Percentiles rank a stretch among this genome's conserved stretches.
Conservation (phyloP, 2,797 vertebrate genomes). For the Botia almorhae region DNA sequence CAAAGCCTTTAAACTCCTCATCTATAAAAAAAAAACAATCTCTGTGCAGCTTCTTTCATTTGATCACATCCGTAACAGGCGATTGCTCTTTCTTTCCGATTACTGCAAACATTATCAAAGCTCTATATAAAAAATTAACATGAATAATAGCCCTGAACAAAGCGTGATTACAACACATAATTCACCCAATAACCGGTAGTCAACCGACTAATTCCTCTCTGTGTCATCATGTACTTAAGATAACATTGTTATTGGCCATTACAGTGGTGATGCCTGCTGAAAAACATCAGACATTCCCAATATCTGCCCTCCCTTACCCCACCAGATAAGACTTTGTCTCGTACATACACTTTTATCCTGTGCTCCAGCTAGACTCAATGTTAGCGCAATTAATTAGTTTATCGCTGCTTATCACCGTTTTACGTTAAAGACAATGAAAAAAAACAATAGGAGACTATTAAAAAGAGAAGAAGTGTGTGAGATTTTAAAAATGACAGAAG, state of each 20-base stretch:
- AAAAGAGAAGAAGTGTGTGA: neutral
- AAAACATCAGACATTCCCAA: neutral
- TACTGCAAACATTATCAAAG: constrained; percentile 22
- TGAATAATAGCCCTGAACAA: constrained; percentile 10
- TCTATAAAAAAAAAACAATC: neutral
- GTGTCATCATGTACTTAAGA: constrained; percentile 27
- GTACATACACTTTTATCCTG: constrained; percentile 18
- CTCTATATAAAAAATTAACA: neutral
- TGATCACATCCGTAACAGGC: neutral
- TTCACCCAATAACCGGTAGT: neutral
- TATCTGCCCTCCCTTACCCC: neutral
- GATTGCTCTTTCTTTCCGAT: neutral
- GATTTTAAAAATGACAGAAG: constrained; percentile 4
- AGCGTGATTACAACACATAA: constrained; percentile 10
- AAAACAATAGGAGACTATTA: constrained; percentile 12
- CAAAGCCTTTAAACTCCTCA: neutral
- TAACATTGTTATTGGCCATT: constrained; percentile 25
- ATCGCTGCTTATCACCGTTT: neutral
- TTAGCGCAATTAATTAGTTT: constrained; percentile 13
- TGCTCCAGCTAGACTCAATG: constrained; percentile 11
- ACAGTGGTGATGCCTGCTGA: constrained; percentile 8
- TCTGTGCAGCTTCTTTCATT: neutral
- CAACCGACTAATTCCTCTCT: constrained; percentile 19
- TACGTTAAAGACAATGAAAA: constrained; percentile 4
- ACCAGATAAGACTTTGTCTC: constrained; percentile 27